Evolutionary conservation across 2,797 vertebrate species (phyloP).

Genomic region (Anolis apletophallus): DNA sequence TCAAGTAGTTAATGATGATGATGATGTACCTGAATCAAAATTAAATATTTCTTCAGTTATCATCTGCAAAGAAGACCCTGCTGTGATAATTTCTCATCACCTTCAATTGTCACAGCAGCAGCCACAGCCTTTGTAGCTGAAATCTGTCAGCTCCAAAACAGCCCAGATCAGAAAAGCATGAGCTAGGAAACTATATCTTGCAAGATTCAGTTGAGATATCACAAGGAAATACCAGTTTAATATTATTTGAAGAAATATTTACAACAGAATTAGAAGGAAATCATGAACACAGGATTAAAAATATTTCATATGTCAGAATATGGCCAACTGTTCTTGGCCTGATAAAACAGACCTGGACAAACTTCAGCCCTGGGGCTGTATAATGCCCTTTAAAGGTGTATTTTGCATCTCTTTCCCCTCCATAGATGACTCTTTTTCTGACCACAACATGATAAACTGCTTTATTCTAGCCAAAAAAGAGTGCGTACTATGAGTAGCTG

Average conservation of each 20-base stretch:
- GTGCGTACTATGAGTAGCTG: too few relatives aligned
- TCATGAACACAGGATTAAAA: not conserved
- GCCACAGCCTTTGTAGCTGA: not conserved
- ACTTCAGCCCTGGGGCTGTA: too few relatives aligned
- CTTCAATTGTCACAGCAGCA: not conserved
- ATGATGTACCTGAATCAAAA: not conserved
- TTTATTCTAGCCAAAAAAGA: too few relatives aligned
- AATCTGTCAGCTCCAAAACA: not conserved
- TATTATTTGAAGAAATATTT: not conserved
- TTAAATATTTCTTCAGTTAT: not conserved
- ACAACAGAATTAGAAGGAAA: not conserved
- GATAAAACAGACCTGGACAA: not conserved
- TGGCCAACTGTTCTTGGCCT: slow-evolving; percentile 19
- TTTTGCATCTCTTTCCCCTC: too few relatives aligned
- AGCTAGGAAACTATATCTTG: not conserved
- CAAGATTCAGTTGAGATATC: not conserved
- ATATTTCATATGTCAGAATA: slow-evolving; percentile 15
- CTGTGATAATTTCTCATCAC: not conserved
- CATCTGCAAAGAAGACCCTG: not conserved
- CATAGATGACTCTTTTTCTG: too few relatives aligned
- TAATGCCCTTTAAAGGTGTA: too few relatives aligned
- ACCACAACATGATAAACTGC: too few relatives aligned
- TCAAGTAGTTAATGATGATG: not conserved
- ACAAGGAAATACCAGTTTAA: not conserved
- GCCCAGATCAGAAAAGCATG: not conserved